Evolutionary conservation across 2,888 invertebrate genomes (phyloP).

Genomic region (Formica aserva): DNA sequence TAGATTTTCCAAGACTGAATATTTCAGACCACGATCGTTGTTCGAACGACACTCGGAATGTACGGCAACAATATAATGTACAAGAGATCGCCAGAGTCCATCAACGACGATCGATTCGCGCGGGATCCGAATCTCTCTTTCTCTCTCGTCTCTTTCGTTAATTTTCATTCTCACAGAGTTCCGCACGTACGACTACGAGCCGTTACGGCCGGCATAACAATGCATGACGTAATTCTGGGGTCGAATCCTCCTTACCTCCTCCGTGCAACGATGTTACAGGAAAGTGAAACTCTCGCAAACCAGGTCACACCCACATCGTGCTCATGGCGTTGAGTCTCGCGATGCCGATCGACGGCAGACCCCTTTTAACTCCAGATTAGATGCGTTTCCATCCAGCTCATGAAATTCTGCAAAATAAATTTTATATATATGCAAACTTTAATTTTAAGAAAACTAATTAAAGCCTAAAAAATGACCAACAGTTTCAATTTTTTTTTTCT

Average conservation of each 20-base stretch:
- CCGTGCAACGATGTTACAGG: constrained; percentile 82
- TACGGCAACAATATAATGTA: not conserved
- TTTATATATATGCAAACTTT: not conserved
- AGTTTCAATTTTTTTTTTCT: not conserved
- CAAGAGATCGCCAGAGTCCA: constrained; percentile 12
- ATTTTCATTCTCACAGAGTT: constrained; percentile 81
- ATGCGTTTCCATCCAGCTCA: constrained; percentile 62
- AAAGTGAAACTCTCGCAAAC: constrained; percentile 86
- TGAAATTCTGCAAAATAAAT: not conserved
- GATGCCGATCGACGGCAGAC: constrained; percentile 73
- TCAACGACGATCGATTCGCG: constrained; percentile 23
- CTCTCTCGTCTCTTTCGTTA: constrained; percentile 57
- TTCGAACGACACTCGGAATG: not conserved
- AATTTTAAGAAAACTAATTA: not conserved
- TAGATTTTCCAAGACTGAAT: not conserved
- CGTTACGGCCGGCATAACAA: constrained; percentile 84
- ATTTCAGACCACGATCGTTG: not conserved
- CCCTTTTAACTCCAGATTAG: constrained; percentile 67
- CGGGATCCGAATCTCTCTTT: not conserved
- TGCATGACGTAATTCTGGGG: constrained; percentile 83
- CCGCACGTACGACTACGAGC: constrained; percentile 80
- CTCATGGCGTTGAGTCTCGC: constrained; percentile 76
- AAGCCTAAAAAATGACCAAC: not conserved
- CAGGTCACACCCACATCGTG: constrained; percentile 86
- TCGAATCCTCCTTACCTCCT: constrained; percentile 84